phyloP scores from a whole-genome alignment of 2,888 invertebrate genomes.

The Agrochola litura region DNA sequence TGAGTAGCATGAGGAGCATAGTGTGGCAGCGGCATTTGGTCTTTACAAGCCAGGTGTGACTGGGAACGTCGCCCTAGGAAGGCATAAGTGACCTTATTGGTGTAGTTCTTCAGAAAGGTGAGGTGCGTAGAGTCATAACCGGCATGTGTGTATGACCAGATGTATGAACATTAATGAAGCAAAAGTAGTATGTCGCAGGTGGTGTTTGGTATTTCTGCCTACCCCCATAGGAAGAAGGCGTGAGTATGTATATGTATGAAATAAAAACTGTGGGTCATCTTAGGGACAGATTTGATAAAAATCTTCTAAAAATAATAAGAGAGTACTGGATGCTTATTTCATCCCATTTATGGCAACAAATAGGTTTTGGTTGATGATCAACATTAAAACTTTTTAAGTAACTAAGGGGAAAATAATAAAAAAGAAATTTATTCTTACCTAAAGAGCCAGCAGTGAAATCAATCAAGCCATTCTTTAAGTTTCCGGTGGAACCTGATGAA shows the following conservation, averaged over 20 bases:
- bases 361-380: not conserved
- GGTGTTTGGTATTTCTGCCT: too few species aligned
- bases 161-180: not conserved
- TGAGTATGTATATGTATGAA: not conserved
- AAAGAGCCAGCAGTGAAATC: conserved; percentile 96
- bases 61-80: not conserved
- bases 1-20: too few species aligned
- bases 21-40: too few species aligned
- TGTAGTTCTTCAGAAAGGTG: not conserved
- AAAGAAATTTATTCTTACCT: conserved; percentile 88
- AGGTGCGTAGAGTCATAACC: not conserved
- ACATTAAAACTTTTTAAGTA: not conserved
- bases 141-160: not conserved
- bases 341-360: not conserved
- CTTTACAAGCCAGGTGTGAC: not conserved
- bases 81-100: not conserved
- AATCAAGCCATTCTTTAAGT: conserved; percentile 92
- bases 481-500: conserved; percentile 75
- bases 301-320: not conserved
- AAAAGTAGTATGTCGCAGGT: not conserved
- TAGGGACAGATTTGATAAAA: too few species aligned
- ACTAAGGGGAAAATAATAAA: not conserved
- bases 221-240: not conserved
- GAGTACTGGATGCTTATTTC: not conserved
- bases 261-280: not conserved